A percentile compares a stretch with the other conserved stretches of the same genome.
Conservation (phyloP, 2,888 invertebrate genomes). For the Agrilus mali region DNA sequence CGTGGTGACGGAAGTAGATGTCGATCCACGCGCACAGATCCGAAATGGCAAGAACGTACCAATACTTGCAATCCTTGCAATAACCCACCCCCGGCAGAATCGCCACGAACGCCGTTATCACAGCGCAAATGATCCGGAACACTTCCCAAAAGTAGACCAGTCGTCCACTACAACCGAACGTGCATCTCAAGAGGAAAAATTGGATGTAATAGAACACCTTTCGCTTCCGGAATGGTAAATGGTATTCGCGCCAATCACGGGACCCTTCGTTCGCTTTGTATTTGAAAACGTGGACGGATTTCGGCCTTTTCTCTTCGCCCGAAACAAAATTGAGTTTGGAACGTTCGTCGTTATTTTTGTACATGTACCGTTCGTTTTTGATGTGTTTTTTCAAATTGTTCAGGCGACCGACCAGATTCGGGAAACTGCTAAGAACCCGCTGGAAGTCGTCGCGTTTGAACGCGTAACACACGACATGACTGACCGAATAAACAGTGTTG, state of each 20-base stretch:
- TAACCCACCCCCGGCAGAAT: conserved; percentile 7
- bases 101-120: conserved; percentile 9
- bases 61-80: conserved; percentile 1
- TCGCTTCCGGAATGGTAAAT: neutral
- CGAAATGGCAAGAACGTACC: conserved; percentile 10
- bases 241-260: too few relatives aligned
- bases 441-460: conserved; percentile 8
- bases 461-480: conserved; percentile 9
- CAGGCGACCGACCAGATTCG: conserved; percentile 33
- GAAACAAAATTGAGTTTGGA: neutral
- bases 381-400: conserved; percentile 17
- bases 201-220: conserved; percentile 2
- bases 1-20: conserved; percentile 18
- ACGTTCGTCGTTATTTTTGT: neutral
- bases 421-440: conserved; percentile 19
- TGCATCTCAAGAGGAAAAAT: conserved; percentile 10
- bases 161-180: conserved; percentile 12
- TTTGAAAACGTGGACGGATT: conserved; percentile 3
- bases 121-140: conserved; percentile 10
- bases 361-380: neutral
- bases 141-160: conserved; percentile 18
- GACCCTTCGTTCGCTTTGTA: neutral
- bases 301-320: neutral
- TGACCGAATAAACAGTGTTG: conserved; percentile 14
- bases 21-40: conserved; percentile 15